These are phyloP conservation scores for Drosophila sucinea DNA, from an alignment of 1,140 invertebrate species.

Conservation along the genomic window DNA sequence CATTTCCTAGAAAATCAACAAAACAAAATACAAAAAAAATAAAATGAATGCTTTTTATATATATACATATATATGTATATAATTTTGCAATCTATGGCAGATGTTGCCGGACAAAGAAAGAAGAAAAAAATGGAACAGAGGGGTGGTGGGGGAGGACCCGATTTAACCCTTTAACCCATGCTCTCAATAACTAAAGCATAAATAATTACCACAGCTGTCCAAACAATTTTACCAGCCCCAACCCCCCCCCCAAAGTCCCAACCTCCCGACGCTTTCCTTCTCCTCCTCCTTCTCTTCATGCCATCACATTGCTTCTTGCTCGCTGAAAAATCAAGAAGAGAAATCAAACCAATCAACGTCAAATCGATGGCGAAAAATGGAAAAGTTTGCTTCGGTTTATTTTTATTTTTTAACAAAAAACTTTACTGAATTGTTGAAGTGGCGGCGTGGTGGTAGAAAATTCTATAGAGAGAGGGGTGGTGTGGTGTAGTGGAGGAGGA, in stretches of 20 bases:
- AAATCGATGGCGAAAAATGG: conserved; percentile 19
- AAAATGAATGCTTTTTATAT: neutral
- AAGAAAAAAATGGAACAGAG: neutral
- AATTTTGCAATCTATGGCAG: conserved; percentile 5
- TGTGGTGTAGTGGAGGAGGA: neutral
- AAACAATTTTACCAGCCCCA: conserved; percentile 10
- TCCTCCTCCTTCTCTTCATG: neutral
- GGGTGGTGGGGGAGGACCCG: neutral
- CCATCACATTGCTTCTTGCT: neutral
- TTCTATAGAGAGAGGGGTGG: neutral
- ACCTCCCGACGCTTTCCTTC: too few relatives aligned
- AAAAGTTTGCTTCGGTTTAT: conserved; percentile 11
- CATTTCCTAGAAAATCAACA: conserved; percentile 4
- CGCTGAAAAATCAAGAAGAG: conserved; percentile 19
- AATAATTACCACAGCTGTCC: conserved; percentile 23
- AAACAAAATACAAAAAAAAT: neutral
- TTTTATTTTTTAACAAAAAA: conserved; percentile 29
- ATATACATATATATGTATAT: too few relatives aligned
- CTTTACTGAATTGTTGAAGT: conserved; percentile 13
- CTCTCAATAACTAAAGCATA: conserved; percentile 21
- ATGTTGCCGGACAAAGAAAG: conserved; percentile 7
- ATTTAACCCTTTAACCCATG: conserved; percentile 6
- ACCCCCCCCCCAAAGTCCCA: neutral
- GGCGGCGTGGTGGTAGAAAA: neutral
- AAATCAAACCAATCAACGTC: conserved; percentile 24